Evolutionary conservation across 1,140 invertebrate species (phyloP).

Genomic region (Lordiphosa collinella): DNA sequence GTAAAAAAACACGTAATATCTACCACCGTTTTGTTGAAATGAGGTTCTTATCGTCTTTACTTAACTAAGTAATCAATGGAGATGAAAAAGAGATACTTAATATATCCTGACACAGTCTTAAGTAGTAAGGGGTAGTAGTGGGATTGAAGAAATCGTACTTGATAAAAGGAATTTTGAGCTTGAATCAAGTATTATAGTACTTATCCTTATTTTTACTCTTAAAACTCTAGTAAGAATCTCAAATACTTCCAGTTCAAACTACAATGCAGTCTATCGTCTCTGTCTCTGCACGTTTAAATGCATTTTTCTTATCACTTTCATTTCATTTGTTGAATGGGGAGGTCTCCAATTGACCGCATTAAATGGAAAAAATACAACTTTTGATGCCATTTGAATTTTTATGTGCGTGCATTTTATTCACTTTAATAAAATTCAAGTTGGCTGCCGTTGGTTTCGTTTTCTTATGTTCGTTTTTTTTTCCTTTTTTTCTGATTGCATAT

Average conservation of each 20-base stretch:
- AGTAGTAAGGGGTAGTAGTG: no score
- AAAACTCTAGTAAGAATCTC: no score
- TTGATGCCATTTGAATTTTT: constrained; percentile 10
- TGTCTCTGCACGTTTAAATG: constrained; percentile 4
- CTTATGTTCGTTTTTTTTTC: neutral
- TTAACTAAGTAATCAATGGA: no score
- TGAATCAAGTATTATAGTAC: no score
- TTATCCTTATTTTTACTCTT: no score
- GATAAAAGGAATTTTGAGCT: no score
- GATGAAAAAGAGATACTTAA: no score
- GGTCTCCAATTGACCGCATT: constrained; percentile 19
- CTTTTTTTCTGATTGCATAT: constrained; percentile 24
- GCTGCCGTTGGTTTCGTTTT: constrained; percentile 7
- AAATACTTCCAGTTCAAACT: neutral
- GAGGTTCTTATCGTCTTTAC: no score
- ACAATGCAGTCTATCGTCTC: neutral
- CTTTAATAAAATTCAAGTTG: constrained; percentile 23
- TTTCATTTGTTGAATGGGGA: neutral
- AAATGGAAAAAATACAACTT: constrained; percentile 11
- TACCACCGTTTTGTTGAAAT: no score
- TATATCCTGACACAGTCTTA: no score
- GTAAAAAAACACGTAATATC: no score
- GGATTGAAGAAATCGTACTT: no score
- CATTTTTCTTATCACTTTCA: constrained; percentile 6
- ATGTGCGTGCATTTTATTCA: constrained; percentile 30